phyloP scores from a whole-genome alignment of 2,113 vertebrate genomes.

The Anhinga rufa region DNA sequence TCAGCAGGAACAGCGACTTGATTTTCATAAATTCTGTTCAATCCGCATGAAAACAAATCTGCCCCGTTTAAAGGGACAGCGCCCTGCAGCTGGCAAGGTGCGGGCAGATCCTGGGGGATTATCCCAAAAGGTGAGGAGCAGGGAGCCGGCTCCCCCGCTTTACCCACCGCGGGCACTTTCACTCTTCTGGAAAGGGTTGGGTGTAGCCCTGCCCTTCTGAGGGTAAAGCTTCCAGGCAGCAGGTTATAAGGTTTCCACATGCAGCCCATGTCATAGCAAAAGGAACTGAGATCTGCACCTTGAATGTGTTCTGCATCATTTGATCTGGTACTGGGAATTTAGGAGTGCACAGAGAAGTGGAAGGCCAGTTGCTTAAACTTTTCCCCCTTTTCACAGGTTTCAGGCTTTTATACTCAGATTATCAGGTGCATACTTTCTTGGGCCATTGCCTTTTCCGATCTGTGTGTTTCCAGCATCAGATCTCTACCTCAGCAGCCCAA shows the following conservation, averaged over 20 bases:
- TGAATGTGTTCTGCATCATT: neutral
- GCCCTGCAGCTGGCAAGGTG: neutral
- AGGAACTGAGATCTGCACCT: neutral
- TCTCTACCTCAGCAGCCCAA: neutral
- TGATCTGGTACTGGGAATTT: neutral
- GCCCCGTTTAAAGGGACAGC: neutral
- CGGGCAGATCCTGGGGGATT: neutral
- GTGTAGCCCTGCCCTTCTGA: neutral
- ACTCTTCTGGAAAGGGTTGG: neutral
- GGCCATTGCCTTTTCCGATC: slow-evolving; percentile 26
- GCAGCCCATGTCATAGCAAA: neutral
- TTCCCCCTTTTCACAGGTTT: neutral
- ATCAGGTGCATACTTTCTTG: slow-evolving; percentile 46
- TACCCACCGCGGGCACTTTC: neutral
- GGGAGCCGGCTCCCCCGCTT: neutral
- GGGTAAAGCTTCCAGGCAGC: neutral
- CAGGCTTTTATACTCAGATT: neutral
- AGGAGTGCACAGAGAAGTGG: neutral
- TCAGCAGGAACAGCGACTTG: neutral
- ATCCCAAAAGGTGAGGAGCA: neutral
- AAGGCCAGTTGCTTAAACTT: neutral
- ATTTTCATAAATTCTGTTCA: slow-evolving; percentile 18
- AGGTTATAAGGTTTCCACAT: neutral
- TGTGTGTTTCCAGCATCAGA: slow-evolving; percentile 18
- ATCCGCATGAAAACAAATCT: neutral